Conservation (phyloP, 2,797 vertebrate species). For the Balearica regulorum region DNA sequence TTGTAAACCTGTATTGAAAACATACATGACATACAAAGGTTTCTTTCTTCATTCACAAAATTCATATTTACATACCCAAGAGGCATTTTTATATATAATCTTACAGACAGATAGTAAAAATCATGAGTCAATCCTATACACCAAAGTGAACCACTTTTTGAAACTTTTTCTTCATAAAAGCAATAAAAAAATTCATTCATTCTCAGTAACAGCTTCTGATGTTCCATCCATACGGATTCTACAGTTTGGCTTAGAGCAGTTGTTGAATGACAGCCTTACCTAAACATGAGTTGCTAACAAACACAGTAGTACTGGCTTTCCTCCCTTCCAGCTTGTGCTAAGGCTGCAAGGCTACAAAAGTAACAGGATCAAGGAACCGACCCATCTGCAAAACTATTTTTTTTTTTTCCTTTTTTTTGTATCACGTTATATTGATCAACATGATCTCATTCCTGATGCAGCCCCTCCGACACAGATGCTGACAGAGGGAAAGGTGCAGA, state of each 20-base stretch:
- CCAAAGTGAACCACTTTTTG: not conserved
- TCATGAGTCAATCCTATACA: not conserved
- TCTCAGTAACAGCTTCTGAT: not conserved
- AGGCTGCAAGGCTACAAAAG: not conserved
- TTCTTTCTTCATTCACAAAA: not conserved
- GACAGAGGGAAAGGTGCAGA: not conserved
- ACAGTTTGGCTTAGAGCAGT: not conserved
- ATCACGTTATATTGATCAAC: not conserved
- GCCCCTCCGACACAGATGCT: not conserved
- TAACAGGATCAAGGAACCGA: not conserved
- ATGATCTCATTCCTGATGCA: not conserved
- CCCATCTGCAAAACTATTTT: not conserved
- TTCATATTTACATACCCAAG: not conserved
- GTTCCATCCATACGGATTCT: not conserved
- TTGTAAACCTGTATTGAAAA: not conserved
- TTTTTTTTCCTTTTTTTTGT: fast-evolving
- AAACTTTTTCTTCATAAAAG: not conserved
- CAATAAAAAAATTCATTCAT: not conserved
- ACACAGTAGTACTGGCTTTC: not conserved
- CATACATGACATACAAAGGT: not conserved
- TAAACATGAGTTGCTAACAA: not conserved
- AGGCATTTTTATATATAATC: not conserved
- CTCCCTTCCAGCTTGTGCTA: not conserved
- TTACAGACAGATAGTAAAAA: not conserved
- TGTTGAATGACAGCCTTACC: not conserved